Evolutionary conservation across 2,113 vertebrate genomes (phyloP).

Genomic region (Coreoperca whiteheadi): DNA sequence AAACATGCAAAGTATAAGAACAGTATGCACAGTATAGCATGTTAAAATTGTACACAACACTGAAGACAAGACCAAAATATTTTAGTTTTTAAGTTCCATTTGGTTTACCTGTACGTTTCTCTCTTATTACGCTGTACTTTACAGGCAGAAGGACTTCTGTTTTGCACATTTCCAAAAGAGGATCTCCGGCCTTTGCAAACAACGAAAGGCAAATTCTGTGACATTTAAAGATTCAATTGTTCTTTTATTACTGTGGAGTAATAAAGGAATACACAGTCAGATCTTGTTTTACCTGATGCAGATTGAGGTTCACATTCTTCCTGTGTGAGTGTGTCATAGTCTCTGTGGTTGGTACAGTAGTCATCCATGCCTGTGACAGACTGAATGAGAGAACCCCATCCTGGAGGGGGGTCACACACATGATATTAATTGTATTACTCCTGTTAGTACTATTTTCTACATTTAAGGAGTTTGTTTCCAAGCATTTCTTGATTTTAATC

Average conservation of each 20-base stretch:
- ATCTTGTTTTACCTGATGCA: conserved; percentile 41
- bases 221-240: neutral
- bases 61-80: neutral
- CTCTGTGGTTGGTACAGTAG: conserved; percentile 41
- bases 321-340: conserved; percentile 49
- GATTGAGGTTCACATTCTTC: conserved; percentile 38
- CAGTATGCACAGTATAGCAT: neutral
- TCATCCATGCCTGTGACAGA: conserved; percentile 46
- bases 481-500: neutral
- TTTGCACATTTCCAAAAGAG: neutral
- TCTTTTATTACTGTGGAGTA: neutral
- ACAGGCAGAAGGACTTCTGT: conserved; percentile 6
- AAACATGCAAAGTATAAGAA: conserved; percentile 7
- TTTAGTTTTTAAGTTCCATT: neutral
- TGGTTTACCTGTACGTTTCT: conserved; percentile 64
- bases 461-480: neutral
- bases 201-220: conserved; percentile 7
- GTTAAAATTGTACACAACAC: neutral
- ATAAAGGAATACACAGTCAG: conserved; percentile 3
- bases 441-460: neutral
- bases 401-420: conserved; percentile 27
- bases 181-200: conserved; percentile 45
- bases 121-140: conserved; percentile 41
- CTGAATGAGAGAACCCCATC: conserved; percentile 49
- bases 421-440: neutral